A percentile compares a stretch with the other conserved stretches of the same genome.
Conservation (phyloP, 1,140 invertebrate genomes). For the Prorops nasuta region DNA sequence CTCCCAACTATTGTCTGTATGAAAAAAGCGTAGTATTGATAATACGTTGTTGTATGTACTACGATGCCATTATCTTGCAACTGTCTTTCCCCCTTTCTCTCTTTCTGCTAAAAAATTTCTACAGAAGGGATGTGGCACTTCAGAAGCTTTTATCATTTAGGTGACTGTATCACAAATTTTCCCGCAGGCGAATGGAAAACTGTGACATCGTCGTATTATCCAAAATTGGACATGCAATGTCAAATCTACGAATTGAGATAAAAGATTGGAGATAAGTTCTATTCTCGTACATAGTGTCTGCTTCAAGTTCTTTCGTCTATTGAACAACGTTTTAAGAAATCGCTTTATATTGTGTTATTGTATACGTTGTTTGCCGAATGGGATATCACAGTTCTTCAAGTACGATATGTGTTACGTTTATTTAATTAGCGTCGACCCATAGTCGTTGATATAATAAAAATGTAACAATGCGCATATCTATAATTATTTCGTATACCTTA, state of each 20-base stretch:
- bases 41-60: constrained; percentile 38
- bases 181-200: too few relatives aligned
- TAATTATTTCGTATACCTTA: too few relatives aligned
- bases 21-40: constrained; percentile 41
- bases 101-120: too few relatives aligned
- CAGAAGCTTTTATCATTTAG: too few relatives aligned
- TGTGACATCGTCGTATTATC: too few relatives aligned
- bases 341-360: constrained; percentile 26
- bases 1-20: constrained; percentile 40
- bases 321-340: too few relatives aligned
- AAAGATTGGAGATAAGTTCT: constrained; percentile 21
- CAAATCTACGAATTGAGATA: constrained; percentile 25
- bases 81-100: constrained; percentile 9
- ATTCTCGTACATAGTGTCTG: too few relatives aligned
- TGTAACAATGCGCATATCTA: too few relatives aligned
- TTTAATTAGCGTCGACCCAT: constrained; percentile 26
- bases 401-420: constrained; percentile 54
- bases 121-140: too few relatives aligned
- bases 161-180: too few relatives aligned
- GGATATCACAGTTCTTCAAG: constrained; percentile 47
- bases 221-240: constrained; percentile 27
- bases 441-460: constrained; percentile 30
- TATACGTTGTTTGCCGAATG: constrained; percentile 20
- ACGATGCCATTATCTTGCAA: constrained; percentile 37
- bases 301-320: too few relatives aligned